These are phyloP conservation scores for Lydus trimaculatus DNA, from an alignment of 2,888 invertebrate genomes.

Conservation along the genomic window DNA sequence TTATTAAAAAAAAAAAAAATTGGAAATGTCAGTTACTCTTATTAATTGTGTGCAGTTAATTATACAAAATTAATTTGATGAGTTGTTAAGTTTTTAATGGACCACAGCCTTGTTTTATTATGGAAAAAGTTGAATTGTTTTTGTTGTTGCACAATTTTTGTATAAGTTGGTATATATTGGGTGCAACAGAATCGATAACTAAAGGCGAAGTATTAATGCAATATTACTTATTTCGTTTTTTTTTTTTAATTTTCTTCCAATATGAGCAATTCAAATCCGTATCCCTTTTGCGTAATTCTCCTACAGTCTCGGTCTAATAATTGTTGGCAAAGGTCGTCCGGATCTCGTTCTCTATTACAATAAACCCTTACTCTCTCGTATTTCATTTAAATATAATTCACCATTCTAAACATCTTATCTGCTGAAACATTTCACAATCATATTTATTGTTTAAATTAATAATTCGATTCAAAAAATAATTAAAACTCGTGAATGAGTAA, in stretches of 20 bases:
- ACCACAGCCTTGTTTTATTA: not conserved
- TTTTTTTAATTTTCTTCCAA: not conserved
- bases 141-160: not conserved
- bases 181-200: not conserved
- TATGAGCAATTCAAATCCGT: conserved; percentile 34
- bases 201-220: not conserved
- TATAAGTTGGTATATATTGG: not conserved
- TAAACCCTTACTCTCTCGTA: not conserved
- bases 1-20: not conserved
- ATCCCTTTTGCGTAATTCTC: conserved; percentile 47
- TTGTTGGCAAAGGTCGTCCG: conserved; percentile 42
- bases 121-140: not conserved
- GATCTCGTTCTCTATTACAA: conserved; percentile 22
- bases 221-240: too few species aligned
- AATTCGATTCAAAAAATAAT: not conserved
- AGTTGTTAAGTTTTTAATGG: too few species aligned
- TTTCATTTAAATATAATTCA: not conserved
- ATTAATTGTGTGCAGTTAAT: not conserved
- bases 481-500: not conserved
- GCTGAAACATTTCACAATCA: not conserved
- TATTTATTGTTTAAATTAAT: not conserved
- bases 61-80: not conserved
- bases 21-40: not conserved
- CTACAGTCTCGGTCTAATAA: conserved; percentile 49
- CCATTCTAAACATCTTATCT: conserved; percentile 4